A percentile compares a stretch with the other conserved stretches of the same genome.
Conservation (phyloP, 1,140 invertebrate species). For the Drosophila pandora region DNA sequence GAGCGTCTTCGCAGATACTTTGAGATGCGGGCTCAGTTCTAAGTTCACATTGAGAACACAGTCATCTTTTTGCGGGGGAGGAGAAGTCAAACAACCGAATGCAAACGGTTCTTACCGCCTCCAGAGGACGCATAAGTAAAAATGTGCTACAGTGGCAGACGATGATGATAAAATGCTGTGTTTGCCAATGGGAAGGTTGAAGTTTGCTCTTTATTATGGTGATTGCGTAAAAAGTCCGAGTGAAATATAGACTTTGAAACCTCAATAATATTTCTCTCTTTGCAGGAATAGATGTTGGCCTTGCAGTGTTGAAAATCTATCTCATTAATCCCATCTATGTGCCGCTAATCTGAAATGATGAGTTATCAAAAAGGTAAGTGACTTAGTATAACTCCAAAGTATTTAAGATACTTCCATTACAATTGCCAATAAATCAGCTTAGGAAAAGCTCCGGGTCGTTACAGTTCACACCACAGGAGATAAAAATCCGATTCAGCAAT, state of each 20-base stretch:
- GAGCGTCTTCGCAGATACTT: background rate
- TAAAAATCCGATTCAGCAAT: slow-evolving; percentile 68
- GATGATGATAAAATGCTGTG: slow-evolving; percentile 25
- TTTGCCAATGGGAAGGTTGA: slow-evolving; percentile 15
- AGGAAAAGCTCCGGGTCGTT: slow-evolving; percentile 70
- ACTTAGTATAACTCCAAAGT: background rate
- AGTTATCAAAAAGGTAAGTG: slow-evolving; percentile 83
- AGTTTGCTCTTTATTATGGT: slow-evolving; percentile 29
- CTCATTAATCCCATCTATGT: slow-evolving; percentile 45
- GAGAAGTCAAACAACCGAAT: slow-evolving; percentile 69
- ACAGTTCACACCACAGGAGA: slow-evolving; percentile 76
- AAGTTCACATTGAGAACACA: slow-evolving; percentile 60
- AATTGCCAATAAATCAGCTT: slow-evolving; percentile 76
- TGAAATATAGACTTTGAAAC: slow-evolving; percentile 22
- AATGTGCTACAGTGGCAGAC: slow-evolving; percentile 43
- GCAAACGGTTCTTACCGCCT: slow-evolving; percentile 59
- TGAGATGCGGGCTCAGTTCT: slow-evolving; percentile 70
- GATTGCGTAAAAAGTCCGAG: slow-evolving; percentile 23
- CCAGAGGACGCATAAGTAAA: slow-evolving; percentile 39
- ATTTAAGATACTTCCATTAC: slow-evolving; percentile 49
- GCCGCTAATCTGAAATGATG: slow-evolving; percentile 67
- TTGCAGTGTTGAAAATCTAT: slow-evolving; percentile 6
- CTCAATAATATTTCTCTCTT: slow-evolving; percentile 26
- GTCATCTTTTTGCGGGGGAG: slow-evolving; percentile 22
- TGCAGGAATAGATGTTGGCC: slow-evolving; percentile 33